These are phyloP conservation scores for Polypterus bichir DNA, from an alignment of 2,113 vertebrate genomes.

Conservation along the genomic window DNA sequence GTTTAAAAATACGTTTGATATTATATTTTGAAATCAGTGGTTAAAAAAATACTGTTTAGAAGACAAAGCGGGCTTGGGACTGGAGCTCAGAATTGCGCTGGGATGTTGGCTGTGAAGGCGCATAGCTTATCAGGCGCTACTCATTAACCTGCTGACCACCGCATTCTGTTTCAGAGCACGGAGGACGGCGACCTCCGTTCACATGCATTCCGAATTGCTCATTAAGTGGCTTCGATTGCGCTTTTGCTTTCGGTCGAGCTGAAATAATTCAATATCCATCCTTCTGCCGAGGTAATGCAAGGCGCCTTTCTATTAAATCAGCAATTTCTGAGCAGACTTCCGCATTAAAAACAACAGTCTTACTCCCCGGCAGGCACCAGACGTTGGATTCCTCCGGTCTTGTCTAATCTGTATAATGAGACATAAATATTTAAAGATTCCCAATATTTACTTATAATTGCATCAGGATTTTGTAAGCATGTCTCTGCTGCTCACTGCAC, in stretches of 20 bases:
- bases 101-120: constrained; percentile 26
- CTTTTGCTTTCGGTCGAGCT: constrained; percentile 23
- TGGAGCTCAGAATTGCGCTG: not conserved
- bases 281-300: constrained; percentile 31
- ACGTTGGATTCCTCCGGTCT: not conserved
- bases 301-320: constrained; percentile 10
- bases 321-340: constrained; percentile 22
- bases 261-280: constrained; percentile 26
- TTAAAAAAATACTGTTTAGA: constrained; percentile 9
- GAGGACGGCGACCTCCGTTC: constrained; percentile 5
- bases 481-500: too few relatives aligned
- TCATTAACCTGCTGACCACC: constrained; percentile 21
- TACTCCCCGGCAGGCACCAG: constrained; percentile 1
- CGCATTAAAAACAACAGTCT: constrained; percentile 17
- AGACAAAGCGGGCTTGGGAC: constrained; percentile 6
- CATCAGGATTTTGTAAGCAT: too few relatives aligned
- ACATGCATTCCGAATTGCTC: constrained; percentile 5
- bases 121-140: constrained; percentile 28
- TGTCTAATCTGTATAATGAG: not conserved
- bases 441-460: not conserved
- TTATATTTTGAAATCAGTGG: not conserved
- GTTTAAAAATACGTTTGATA: too few relatives aligned
- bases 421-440: not conserved
- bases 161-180: constrained; percentile 19
- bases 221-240: constrained; percentile 25